phyloP scores from a whole-genome alignment of 1,140 invertebrate genomes.

The Colletes gigas region DNA sequence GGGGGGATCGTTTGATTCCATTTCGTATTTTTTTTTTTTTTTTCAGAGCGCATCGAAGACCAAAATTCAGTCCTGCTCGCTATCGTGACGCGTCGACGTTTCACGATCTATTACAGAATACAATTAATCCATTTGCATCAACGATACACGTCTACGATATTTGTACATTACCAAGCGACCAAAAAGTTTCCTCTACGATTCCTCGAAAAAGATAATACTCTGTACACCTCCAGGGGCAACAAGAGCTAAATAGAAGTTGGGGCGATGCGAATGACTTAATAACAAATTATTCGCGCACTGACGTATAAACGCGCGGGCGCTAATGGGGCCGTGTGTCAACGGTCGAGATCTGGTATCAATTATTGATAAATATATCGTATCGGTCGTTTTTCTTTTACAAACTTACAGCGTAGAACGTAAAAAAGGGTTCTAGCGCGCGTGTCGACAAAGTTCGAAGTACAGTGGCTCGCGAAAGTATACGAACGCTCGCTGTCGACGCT shows the following conservation, averaged over 20 bases:
- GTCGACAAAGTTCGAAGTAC: not conserved
- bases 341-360: not conserved
- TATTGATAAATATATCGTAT: not conserved
- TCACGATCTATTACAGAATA: not conserved
- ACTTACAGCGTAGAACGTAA: conserved; percentile 10
- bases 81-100: not conserved
- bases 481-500: too few relatives aligned
- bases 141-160: not conserved
- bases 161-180: not conserved
- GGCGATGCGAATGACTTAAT: conserved; percentile 13
- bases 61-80: conserved; percentile 42
- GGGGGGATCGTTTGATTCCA: conserved; percentile 45
- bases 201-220: not conserved
- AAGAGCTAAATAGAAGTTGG: not conserved
- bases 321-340: not conserved
- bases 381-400: not conserved
- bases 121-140: conserved; percentile 3
- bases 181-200: not conserved
- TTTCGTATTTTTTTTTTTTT: conserved; percentile 18
- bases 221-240: not conserved
- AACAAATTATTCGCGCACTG: not conserved
- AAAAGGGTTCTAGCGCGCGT: not conserved
- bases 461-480: too few relatives aligned
- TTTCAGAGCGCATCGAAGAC: conserved; percentile 43
- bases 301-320: not conserved